Conservation (phyloP, 1,140 invertebrate species). For the Cotesia typhae region DNA sequence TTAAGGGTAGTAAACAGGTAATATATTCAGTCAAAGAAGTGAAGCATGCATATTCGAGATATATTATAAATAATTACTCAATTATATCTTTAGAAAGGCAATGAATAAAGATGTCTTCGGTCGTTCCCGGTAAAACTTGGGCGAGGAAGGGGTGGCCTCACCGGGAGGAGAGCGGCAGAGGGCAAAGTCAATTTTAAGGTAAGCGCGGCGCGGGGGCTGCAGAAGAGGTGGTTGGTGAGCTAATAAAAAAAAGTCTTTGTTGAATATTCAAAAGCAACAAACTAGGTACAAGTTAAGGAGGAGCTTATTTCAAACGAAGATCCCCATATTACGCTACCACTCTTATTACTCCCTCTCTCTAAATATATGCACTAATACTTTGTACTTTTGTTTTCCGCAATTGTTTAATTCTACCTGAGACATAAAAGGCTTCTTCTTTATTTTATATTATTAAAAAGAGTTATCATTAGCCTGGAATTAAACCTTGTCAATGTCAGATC, state of each 20-base stretch:
- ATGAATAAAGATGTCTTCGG: constrained; percentile 65
- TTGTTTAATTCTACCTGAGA: constrained; percentile 35
- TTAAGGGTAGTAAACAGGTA: constrained; percentile 30
- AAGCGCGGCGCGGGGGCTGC: too few species aligned
- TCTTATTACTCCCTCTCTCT: constrained; percentile 35
- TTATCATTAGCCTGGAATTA: background rate
- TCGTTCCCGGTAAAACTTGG: constrained; percentile 28
- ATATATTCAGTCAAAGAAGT: constrained; percentile 55
- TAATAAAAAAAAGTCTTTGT: constrained; percentile 62
- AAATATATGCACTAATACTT: constrained; percentile 40
- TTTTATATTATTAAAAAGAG: background rate
- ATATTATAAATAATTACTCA: constrained; percentile 69
- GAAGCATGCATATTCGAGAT: constrained; percentile 68
- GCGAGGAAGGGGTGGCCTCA: background rate
- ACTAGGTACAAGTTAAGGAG: constrained; percentile 61
- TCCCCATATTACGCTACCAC: constrained; percentile 61
- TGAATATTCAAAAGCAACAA: constrained; percentile 67
- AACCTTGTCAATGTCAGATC: constrained; percentile 20
- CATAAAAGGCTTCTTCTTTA: background rate
- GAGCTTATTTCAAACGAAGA: constrained; percentile 67
- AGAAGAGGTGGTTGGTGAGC: constrained; percentile 54
- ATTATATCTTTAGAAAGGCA: constrained; percentile 67
- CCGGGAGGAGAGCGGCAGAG: constrained; percentile 1
- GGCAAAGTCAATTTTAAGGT: too few species aligned
- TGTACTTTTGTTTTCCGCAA: constrained; percentile 56